Base-by-base conservation (phyloP, 1,140 invertebrate genomes). In the Stegodyphus dumicola region DNA sequence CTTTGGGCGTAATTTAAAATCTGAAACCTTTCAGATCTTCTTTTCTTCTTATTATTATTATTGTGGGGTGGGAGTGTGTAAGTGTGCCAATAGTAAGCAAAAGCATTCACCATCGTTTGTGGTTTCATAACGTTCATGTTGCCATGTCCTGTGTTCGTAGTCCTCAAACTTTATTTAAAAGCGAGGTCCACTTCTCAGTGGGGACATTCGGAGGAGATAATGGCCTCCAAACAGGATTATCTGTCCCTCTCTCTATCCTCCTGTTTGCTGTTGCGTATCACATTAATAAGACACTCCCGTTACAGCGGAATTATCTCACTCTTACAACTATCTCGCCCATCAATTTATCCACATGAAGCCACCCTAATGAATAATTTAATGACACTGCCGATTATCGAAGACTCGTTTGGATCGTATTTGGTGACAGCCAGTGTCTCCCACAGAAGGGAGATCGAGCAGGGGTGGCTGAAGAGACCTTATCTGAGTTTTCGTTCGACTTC, bases 301-400 rank as follows among this genome's bases (percentile, higher is more conserved):
- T 74, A 74, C 52, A 69, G 33, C n/a, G 77, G 54, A 69, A 78
- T 78, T 78, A 69, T 78, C 77, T 10, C 60, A 17, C 60, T 66
- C 60, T 66, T 66, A 69, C 60, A 53, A 48, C 51, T 69, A 69
- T 69, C 66, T 53, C 78, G 69, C 17, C 56, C 67, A 80, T 80
- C 67, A 80, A 80, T 80, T 80, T 52, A 71, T 80, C 67, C 78
- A 71, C 67, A 52, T 64, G 33, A 80, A 71, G 52, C 18, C 17
- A 6, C n/a, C 67, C 67, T 80, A 80, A 80, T 80, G 78, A 80
- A 64, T 80, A 71, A 53, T 71, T 79, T 80, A 80, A 80, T 71
- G 69, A 52, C 53, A 13, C 18, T 2, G 17, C 67, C 67, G 77
- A 78, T 78, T 78, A 78, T 78, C 77, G 77, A 51, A 60, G 56